phyloP scores from a whole-genome alignment of 2,113 vertebrate species.

The Manacus vitellinus region DNA sequence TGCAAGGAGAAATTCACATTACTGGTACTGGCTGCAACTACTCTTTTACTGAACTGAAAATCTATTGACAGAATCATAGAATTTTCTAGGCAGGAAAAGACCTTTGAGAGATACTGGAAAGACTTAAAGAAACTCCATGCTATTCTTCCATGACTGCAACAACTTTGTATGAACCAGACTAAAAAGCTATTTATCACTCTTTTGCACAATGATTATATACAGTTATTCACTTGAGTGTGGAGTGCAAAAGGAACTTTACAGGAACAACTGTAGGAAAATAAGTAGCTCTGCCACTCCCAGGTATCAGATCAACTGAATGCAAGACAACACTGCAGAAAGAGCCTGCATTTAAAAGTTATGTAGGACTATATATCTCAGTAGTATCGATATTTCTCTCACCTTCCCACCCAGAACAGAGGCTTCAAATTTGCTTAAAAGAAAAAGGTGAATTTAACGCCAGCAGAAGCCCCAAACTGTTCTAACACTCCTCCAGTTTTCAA shows the following conservation, averaged over 20 bases:
- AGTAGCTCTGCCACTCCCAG: not conserved
- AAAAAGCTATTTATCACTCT: not conserved
- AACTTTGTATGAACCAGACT: not conserved
- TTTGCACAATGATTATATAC: not conserved
- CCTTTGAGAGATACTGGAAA: not conserved
- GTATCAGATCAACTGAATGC: not conserved
- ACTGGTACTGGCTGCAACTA: not conserved
- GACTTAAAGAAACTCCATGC: not conserved
- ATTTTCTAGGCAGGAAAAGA: not conserved
- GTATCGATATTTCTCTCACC: not conserved
- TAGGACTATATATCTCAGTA: not conserved
- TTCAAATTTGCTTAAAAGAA: not conserved
- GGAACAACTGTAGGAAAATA: not conserved
- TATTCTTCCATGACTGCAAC: not conserved
- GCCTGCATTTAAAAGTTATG: not conserved
- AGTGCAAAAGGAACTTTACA: not conserved
- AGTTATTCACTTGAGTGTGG: not conserved
- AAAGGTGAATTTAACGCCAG: not conserved
- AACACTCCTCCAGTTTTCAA: conserved; percentile 21
- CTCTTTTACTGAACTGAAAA: not conserved
- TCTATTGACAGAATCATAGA: not conserved
- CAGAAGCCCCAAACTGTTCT: not conserved
- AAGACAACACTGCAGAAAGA: not conserved
- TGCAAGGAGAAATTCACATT: not conserved
- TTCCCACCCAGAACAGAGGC: not conserved